Base-by-base conservation (phyloP, 2,888 invertebrate species). In the Sarcophaga carnaria region DNA sequence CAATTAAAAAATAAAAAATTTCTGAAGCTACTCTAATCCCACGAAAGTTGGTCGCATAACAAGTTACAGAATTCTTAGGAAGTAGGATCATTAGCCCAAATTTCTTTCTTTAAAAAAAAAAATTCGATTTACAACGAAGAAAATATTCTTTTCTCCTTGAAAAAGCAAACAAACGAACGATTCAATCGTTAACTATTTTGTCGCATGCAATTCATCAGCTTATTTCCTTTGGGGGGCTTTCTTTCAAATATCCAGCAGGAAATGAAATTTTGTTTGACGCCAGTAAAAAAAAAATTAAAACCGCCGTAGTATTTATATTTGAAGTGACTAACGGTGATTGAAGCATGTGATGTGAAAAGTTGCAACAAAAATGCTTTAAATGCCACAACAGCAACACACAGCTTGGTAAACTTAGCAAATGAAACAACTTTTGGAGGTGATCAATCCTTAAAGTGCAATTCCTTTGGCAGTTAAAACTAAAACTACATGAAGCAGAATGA, bases 321-420 rank as follows among this genome's bases (percentile, higher is more conserved):
- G 54, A 74, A 86, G 69, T 76, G 77, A 88, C 89, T 89, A 89
- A 89, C 89, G 85, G 87, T 90, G 90, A 91, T 91, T 91, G 89
- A 89, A 89, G 89, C 88, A 88, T 89, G 54, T 54, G 89, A 89
- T 90, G 89, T 86, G 88, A 89, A 90, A 91, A 90, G 88, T 90
- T 90, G 87, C 86, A 86, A 83, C 85, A 89, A 85, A 80, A 85
- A 60, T 37, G 76, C 8, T 64, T 77, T 67, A 69, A 82, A 59
- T 69, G 69, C 14, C 64, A 63, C 70, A 54, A 63, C 70, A 54
- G 45, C 60, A 12, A 63, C 45, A 6, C 66, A 80, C 64, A 83
- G 49, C 4, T 49, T 49, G 14, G 14, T 60, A 88, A 89, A 88
- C 80, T 89, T 89, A 88, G 89, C 89, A 88, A 89, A 89, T 86